Conservation (phyloP, 2,113 vertebrate genomes). For the Sphyrna mokarran region DNA sequence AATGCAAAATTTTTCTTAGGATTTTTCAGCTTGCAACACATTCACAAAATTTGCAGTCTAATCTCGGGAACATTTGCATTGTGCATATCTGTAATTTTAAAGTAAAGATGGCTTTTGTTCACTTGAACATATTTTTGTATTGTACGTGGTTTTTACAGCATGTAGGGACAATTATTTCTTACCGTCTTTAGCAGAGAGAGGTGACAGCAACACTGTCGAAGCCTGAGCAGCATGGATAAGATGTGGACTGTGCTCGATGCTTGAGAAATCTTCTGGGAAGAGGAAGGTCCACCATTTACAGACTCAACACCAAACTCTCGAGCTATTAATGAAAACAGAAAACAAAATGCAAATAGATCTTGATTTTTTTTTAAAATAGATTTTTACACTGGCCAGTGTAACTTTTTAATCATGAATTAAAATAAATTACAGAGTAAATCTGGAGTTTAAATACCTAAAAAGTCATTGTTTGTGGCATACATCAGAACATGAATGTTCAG, state of each 20-base stretch:
- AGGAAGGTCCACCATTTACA: constrained; percentile 37
- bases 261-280: constrained; percentile 46
- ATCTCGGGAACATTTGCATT: not conserved
- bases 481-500: not conserved
- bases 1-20: too few relatives aligned
- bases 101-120: not conserved
- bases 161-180: constrained; percentile 31
- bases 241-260: constrained; percentile 74
- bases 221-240: constrained; percentile 80
- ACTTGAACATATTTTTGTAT: not conserved
- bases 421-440: constrained; percentile 35
- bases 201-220: constrained; percentile 92
- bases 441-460: not conserved
- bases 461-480: not conserved
- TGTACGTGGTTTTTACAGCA: not conserved
- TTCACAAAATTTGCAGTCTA: not conserved
- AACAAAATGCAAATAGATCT: not conserved
- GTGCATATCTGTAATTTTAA: not conserved
- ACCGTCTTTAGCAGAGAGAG: constrained; percentile 84
- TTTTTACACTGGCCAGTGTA: not conserved
- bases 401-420: not conserved
- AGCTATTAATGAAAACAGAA: constrained; percentile 53
- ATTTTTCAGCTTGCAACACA: not conserved
- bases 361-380: not conserved
- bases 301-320: constrained; percentile 66